A percentile compares a stretch with the other conserved stretches of the same genome.
phyloP scores from a whole-genome alignment of 2,888 invertebrate genomes.

The Tenthredo notha region DNA sequence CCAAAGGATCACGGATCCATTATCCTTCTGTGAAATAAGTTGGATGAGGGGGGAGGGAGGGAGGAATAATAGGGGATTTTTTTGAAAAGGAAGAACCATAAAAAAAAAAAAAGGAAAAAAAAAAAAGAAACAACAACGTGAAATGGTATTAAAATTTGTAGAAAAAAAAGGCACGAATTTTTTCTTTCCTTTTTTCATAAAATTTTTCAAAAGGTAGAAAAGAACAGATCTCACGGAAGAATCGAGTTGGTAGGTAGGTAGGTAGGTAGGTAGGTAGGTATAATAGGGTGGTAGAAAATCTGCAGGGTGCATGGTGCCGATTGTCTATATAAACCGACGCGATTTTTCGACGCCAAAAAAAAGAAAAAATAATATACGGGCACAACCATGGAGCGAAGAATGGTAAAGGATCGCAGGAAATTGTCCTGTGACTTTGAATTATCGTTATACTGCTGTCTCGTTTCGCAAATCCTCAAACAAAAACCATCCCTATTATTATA shows the following conservation, averaged over 20 bases:
- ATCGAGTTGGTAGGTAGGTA: not conserved
- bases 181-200: not conserved
- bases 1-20: constrained; percentile 75
- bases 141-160: constrained; percentile 61
- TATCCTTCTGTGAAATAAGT: constrained; percentile 73
- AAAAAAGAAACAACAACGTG: constrained; percentile 52
- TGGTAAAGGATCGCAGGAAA: not conserved
- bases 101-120: not conserved
- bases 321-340: not conserved
- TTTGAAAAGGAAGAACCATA: constrained; percentile 3
- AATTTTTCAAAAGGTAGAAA: constrained; percentile 53
- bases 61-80: not conserved
- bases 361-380: not conserved
- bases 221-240: constrained; percentile 72
- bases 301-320: not conserved
- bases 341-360: not conserved
- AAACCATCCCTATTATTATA: no score
- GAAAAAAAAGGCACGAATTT: constrained; percentile 10
- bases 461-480: no score
- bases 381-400: not conserved
- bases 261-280: not conserved
- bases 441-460: not conserved
- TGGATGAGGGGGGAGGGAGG: constrained; percentile 25
- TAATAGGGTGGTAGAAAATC: constrained; percentile 66
- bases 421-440: constrained; percentile 5